Evolutionary conservation across 1,140 invertebrate species (phyloP), one percentile per base, ranked within the genome.

Genomic region (Archegozetes longisetosus): DNA sequence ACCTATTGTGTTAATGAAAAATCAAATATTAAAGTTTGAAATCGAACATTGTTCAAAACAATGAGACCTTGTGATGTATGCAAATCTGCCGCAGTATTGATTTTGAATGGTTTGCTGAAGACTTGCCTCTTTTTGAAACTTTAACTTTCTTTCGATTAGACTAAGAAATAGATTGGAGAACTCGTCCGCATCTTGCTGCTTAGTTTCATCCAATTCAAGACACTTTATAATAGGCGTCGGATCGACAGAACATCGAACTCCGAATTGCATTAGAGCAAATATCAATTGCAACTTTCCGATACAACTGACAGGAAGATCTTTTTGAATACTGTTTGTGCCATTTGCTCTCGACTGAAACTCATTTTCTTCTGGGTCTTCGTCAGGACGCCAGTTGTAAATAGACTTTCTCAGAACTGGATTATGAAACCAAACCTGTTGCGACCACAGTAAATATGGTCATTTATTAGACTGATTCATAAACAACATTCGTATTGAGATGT

Each of bases 381-480:
- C 73, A 47, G 79, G 78, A 61, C 77, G 73, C 79, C 80, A 83
- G 63, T 76, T 72, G 65, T 80, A 81, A 62, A 83, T 76, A 61
- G 80, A 80, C 64, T 74, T 73, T 65, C 81, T 76, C 66, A 84
- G 78, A 32, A 73, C 73, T 63, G 77, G 74, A 68, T 83, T 84
- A 65, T 84, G 82, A 71, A 81, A 84, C 82, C 82, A 84, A 25
- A 84, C 73, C 65, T 70, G n/a, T n/a, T n/a, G n/a, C 47, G n/a
- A n/a, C n/a, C n/a, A n/a, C n/a, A n/a, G n/a, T n/a, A n/a, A n/a
- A n/a, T n/a, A n/a, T n/a, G n/a, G n/a, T n/a, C n/a, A n/a, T n/a
- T n/a, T n/a, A n/a, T n/a, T n/a, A n/a, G n/a, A n/a, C n/a, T n/a
- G n/a, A n/a, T n/a, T n/a, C n/a, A n/a, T n/a, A n/a, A n/a, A n/a